phyloP scores from a whole-genome alignment of 2,113 vertebrate species.

The Passer domesticus region DNA sequence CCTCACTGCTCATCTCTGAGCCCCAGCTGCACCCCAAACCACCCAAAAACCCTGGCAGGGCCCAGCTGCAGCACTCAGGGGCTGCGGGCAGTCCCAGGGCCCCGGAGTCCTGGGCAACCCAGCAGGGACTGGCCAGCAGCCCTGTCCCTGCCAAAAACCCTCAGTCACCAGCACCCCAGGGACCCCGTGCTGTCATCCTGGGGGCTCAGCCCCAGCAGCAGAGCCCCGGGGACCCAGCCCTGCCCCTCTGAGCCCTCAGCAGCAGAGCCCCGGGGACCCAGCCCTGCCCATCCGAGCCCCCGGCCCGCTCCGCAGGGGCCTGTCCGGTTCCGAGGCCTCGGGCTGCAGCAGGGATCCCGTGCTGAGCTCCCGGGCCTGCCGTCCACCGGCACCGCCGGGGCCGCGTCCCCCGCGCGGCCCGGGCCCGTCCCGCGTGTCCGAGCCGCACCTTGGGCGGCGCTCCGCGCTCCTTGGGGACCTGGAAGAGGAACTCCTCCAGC shows the following conservation, averaged over 20 bases:
- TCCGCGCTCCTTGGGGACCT: slow-evolving; percentile 88
- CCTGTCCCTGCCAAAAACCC: fast-evolving
- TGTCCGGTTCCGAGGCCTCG: neutral
- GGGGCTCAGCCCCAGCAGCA: neutral
- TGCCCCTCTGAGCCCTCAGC: too few relatives aligned
- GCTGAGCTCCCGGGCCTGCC: neutral
- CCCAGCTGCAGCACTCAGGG: neutral
- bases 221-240: too few relatives aligned
- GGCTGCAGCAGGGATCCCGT: neutral
- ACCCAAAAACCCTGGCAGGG: fast-evolving
- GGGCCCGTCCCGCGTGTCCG: neutral
- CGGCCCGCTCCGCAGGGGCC: neutral
- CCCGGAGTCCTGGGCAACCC: neutral
- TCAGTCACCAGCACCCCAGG: neutral
- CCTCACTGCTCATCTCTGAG: neutral
- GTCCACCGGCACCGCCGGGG: neutral
- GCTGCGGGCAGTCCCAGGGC: neutral
- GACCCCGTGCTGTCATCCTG: fast-evolving
- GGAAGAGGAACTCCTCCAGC: slow-evolving; percentile 94
- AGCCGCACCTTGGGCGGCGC: slow-evolving; percentile 81
- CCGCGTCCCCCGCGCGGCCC: fast-evolving
- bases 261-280: neutral
- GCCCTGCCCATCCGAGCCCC: neutral
- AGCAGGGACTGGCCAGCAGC: neutral
- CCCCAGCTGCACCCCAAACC: neutral